These are phyloP conservation scores for Diadema setosum DNA, from an alignment of 35 echinoderm and acorn worm species.

Conservation along the genomic window DNA sequence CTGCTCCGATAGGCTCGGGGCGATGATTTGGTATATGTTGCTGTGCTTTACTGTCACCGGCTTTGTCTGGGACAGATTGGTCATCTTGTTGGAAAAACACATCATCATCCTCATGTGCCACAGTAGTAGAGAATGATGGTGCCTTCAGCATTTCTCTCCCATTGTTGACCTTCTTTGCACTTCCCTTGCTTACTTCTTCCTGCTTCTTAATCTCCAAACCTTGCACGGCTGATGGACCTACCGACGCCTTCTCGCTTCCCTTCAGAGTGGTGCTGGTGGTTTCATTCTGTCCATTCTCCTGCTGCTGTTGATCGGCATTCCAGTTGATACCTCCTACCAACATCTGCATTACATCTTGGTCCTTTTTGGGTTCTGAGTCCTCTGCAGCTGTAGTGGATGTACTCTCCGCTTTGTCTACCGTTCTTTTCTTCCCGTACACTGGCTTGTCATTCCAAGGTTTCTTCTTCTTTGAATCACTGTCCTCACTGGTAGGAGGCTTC, in stretches of 20 bases:
- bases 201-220: neutral
- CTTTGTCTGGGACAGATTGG: neutral
- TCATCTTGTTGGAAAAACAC: neutral
- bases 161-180: neutral
- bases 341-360: neutral
- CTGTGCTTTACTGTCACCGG: neutral
- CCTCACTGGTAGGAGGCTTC: neutral
- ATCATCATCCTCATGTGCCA: neutral
- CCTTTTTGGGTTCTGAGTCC: neutral
- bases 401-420: neutral
- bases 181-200: neutral
- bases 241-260: neutral
- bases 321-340: neutral
- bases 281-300: neutral
- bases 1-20: neutral
- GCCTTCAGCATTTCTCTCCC: neutral
- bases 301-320: neutral
- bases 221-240: neutral
- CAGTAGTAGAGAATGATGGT: neutral
- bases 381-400: neutral
- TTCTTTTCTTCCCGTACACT: neutral
- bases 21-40: neutral
- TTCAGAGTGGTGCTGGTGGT: neutral
- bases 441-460: neutral
- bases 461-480: slow-evolving; percentile 18